Conservation (phyloP, 2,113 vertebrate genomes). For the Todiramphus chloris region DNA sequence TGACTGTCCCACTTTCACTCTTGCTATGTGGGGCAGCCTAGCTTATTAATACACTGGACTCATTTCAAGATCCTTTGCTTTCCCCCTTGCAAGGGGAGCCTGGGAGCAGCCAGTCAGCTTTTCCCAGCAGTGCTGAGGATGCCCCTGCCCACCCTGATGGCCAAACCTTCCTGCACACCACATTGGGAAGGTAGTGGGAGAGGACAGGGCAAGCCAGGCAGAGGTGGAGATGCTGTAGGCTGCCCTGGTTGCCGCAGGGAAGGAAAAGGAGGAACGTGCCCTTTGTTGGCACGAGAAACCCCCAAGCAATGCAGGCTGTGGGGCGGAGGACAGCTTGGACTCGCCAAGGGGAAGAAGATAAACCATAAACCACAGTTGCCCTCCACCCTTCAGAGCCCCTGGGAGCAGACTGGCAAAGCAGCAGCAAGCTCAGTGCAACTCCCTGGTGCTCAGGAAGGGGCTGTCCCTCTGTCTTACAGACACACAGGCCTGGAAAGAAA, state of each 20-base stretch:
- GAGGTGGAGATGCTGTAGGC: neutral
- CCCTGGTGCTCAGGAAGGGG: neutral
- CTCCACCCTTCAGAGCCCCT: neutral
- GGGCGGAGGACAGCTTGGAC: neutral
- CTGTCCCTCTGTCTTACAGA: neutral
- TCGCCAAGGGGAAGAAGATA: neutral
- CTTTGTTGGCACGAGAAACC: neutral
- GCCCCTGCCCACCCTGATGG: neutral
- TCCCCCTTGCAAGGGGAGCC: neutral
- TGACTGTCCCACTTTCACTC: conserved; percentile 41
- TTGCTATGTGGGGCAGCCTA: conserved; percentile 51
- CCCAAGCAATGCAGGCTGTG: neutral
- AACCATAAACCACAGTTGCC: neutral
- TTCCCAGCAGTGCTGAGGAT: neutral
- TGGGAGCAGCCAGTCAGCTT: neutral
- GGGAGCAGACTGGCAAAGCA: neutral
- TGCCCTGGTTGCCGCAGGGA: neutral
- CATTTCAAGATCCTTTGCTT: neutral
- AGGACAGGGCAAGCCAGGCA: neutral
- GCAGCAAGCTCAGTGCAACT: neutral
- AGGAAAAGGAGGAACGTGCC: neutral
- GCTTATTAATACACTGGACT: conserved; percentile 32
- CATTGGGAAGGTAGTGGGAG: neutral
- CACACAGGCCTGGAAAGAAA: neutral
- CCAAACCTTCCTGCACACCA: neutral